These are phyloP conservation scores for Paraescarpia echinospica DNA, from an alignment of 1,140 invertebrate species.

Conservation along the genomic window DNA sequence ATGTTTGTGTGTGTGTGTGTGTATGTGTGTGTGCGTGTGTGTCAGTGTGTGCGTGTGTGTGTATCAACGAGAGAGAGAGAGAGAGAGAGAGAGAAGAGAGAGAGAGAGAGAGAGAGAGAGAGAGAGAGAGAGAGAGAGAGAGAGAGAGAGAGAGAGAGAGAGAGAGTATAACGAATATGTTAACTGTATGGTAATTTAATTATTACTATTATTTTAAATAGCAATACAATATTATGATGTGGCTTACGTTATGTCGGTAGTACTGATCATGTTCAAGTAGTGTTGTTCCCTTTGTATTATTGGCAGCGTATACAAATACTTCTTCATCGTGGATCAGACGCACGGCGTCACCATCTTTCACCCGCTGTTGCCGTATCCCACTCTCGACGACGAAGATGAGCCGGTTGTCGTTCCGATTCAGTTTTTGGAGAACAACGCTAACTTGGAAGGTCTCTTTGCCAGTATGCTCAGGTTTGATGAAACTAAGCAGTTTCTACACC, in stretches of 20 bases:
- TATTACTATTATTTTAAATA: neutral
- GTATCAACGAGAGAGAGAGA: no score
- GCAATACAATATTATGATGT: neutral
- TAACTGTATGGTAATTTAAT: no score
- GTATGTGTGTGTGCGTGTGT: no score
- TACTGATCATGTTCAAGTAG: neutral
- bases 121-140: no score
- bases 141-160: no score
- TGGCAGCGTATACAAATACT: neutral
- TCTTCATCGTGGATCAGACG: neutral
- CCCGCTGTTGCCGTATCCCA: neutral
- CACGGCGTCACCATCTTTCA: neutral
- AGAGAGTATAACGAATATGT: no score
- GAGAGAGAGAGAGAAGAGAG: no score
- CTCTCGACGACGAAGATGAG: neutral
- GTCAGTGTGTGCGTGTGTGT: no score
- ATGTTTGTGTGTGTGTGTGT: no score
- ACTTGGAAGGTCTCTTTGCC: neutral
- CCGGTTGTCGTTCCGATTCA: neutral
- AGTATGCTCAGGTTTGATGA: neutral
- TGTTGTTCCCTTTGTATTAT: neutral
- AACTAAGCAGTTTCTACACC: no score
- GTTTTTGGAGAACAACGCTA: neutral
- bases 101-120: no score
- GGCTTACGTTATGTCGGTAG: neutral